Evolutionary conservation across 1,140 invertebrate species (phyloP), one percentile per base, ranked within the genome.

Genomic region (Drosophila baimaii): DNA sequence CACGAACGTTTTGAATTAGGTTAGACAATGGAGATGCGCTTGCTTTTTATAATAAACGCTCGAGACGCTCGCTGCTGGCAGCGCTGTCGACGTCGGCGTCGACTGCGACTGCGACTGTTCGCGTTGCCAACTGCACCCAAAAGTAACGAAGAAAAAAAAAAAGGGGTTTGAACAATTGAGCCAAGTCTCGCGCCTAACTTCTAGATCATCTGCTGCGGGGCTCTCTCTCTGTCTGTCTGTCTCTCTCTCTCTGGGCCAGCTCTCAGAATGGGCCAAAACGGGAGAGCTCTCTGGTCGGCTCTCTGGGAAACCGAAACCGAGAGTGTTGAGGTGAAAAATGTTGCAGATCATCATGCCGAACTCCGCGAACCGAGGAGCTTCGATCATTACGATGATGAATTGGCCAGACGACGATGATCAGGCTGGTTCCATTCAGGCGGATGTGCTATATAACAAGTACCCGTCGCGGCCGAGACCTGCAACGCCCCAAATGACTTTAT

Each of bases 1-100:
- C 90, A 91, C 86, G 86, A 85, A 82, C 81, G 90, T 78, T 90
- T 90, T 91, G 84, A 91, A 91, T 91, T 91, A 91, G 90, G 90
- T 88, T 91, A 91, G 85, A 89, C 86, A 83, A 90, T 85, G 79
- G 85, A 91, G 90, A 91, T 91, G 89, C 89, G 90, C 84, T 81
- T 76, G 81, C 90, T 91, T 91, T 91, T 91, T 91, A 91, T 91
- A 91, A 91, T 84, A 89, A 82, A 65, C 68, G 71, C 66, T 70
- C 66, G 49, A 58, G 52, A 76, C 49, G 74, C 39, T 19, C 74
- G 13, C 15, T 41, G 72, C 15, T 37, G 54, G 44, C 61, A 37
- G 29, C 46, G 59, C 56, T 55, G 31, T 41, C 23, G 44, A 15
- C 29, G 12, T 23, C 13, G 57, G 3, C 52, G 8, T 33, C 10